Conservation (phyloP, 2,888 invertebrate species). For the Torymus tubicola region DNA sequence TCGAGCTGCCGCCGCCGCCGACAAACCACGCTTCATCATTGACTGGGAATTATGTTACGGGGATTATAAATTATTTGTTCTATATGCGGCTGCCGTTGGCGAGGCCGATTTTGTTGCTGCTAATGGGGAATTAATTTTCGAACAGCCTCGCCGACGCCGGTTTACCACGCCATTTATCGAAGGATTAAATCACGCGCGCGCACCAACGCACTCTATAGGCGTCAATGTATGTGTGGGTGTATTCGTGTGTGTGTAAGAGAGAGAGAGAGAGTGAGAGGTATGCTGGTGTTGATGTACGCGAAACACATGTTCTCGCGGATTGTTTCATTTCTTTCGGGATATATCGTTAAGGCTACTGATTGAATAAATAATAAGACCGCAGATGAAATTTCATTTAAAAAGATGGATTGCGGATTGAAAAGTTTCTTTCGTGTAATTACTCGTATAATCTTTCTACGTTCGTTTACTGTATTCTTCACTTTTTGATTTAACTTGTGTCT, state of each 20-base stretch:
- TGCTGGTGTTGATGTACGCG: too few species aligned
- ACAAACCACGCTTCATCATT: slow-evolving; percentile 59
- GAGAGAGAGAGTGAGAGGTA: slow-evolving; percentile 15
- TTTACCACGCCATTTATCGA: slow-evolving; percentile 63
- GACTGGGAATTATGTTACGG: slow-evolving; percentile 62
- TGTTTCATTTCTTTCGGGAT: too few species aligned
- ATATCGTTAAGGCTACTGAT: too few species aligned
- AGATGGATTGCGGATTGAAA: neutral
- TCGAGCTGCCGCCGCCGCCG: slow-evolving; percentile 1
- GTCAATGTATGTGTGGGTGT: too few species aligned
- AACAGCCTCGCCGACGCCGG: slow-evolving; percentile 58
- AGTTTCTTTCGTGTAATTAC: neutral
- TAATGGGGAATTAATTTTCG: slow-evolving; percentile 67
- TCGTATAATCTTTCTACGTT: neutral
- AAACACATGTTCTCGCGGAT: too few species aligned
- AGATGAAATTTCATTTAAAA: too few species aligned
- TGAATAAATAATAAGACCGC: too few species aligned
- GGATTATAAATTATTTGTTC: slow-evolving; percentile 65
- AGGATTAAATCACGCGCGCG: slow-evolving; percentile 58
- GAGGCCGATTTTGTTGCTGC: slow-evolving; percentile 62
- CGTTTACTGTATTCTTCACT: neutral
- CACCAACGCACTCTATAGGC: neutral
- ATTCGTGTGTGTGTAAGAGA: neutral
- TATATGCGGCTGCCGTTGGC: slow-evolving; percentile 48
- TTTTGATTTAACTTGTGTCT: neutral